Base-by-base conservation (phyloP, 53 echinoderm and acorn worm genomes). In the Zoroaster sp. region DNA sequence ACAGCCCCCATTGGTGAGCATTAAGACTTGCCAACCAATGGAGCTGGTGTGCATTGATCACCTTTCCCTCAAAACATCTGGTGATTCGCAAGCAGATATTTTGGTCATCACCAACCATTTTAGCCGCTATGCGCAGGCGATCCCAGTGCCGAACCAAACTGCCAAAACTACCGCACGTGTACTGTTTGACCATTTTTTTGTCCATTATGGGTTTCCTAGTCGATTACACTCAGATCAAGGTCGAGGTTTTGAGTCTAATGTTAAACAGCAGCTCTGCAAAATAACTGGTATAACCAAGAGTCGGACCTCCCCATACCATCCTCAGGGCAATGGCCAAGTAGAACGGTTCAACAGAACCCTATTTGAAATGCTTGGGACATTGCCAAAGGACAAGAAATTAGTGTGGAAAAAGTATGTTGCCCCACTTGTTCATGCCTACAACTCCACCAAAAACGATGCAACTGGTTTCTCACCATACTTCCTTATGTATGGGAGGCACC, bases 381-480 rank as follows among this genome's bases (percentile, higher is more conserved):
- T 88, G 14, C 40, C 88, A 46, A 21, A 36, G 4, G 43, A 76
- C 11, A 77, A 88, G 77, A 88, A 77, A 36, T 35, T 40, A 6
- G 40, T 23, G 17, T 88, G 88, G 77, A 73, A 40, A 28, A 40
- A 63, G 33, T 25, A 25, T 88, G 33, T 88, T 20, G 40, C 76
- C 4, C 12, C 40, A 39, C 53, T 73, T 32, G 65, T 66, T 18
- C 66, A 77, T 43, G 88, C 88, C 11, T 88, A 88, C 66, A 88
- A 88, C 31, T 88, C 76, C 38, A 76, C 88, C 11, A 40, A 40
- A 25, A 45, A 88, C 25, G 59, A 54, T 35, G 35, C 88, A 14
- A 88, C 88, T 30, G 88, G 77, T 13, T 46, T 54, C 20, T 87
- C 76, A 18, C 88, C 88, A 12, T 87, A 75, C 39, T 74, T 34